phyloP scores from a whole-genome alignment of 2,888 invertebrate species.

The Baccha elongata region DNA sequence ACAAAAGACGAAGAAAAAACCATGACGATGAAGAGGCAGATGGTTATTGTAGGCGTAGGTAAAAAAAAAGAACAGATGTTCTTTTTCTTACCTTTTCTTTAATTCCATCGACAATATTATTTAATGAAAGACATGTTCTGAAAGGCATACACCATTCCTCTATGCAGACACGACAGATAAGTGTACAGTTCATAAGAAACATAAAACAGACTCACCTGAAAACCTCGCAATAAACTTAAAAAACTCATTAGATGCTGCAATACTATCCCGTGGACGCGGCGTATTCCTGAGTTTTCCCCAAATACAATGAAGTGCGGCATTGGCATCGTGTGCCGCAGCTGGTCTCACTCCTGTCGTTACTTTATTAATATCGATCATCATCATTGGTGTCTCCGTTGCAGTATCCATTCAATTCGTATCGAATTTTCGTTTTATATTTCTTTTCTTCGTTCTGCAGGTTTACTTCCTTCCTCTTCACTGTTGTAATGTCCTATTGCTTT shows the following conservation, averaged over 20 bases:
- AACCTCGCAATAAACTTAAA: conserved; percentile 63
- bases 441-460: conserved; percentile 31
- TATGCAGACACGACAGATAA: neutral
- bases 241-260: conserved; percentile 58
- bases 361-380: conserved; percentile 42
- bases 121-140: neutral
- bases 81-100: conserved; percentile 27
- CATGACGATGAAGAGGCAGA: conserved; percentile 40
- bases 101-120: conserved; percentile 17
- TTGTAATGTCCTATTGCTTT: conserved; percentile 43
- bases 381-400: conserved; percentile 55
- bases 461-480: conserved; percentile 52
- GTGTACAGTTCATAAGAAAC: neutral
- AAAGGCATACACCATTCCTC: neutral
- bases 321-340: conserved; percentile 58
- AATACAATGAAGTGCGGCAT: conserved; percentile 58
- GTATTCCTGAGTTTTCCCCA: conserved; percentile 40
- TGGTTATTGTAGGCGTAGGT: conserved; percentile 56
- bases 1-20: conserved; percentile 18
- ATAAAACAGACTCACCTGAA: conserved; percentile 59
- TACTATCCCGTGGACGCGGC: conserved; percentile 23
- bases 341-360: conserved; percentile 5
- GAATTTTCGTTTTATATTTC: conserved; percentile 39
- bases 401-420: conserved; percentile 56
- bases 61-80: conserved; percentile 65